Conservation (phyloP, 2,113 vertebrate genomes). For the Cephalopholis sonnerati region DNA sequence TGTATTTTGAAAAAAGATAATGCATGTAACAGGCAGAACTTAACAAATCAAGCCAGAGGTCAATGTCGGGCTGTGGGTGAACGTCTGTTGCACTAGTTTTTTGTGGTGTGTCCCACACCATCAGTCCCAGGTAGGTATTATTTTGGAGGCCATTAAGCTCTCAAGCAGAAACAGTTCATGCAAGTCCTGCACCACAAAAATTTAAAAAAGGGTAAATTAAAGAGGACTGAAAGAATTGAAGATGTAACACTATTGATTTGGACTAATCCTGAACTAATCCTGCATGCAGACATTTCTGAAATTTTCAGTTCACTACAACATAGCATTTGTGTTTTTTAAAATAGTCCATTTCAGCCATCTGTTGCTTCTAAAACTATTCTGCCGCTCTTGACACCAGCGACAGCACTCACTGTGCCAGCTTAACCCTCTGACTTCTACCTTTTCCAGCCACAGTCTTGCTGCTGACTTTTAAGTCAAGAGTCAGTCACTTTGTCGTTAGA, state of each 20-base stretch:
- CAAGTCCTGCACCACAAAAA: no score
- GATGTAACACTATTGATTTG: neutral
- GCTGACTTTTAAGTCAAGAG: conserved; percentile 74
- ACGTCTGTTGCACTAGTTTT: no score
- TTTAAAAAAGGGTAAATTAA: no score
- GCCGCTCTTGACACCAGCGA: conserved; percentile 44
- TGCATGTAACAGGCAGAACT: no score
- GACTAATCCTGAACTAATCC: neutral
- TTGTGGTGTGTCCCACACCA: no score
- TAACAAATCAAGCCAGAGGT: no score
- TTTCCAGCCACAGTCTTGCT: conserved; percentile 66
- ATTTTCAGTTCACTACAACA: neutral
- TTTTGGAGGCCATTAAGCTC: no score
- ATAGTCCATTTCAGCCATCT: conserved; percentile 1
- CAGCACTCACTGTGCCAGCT: conserved; percentile 54
- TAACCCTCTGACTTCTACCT: conserved; percentile 68
- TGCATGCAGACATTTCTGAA: neutral
- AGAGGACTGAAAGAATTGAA: no score
- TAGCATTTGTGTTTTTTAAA: neutral
- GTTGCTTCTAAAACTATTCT: conserved; percentile 19
- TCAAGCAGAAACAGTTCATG: no score
- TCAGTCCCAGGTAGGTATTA: no score
- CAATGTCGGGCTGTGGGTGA: no score
- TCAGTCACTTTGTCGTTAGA: conserved; percentile 71
- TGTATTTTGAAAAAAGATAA: no score